Base-by-base conservation (phyloP, 1,140 invertebrate genomes). In the Ganaspis sp. region DNA sequence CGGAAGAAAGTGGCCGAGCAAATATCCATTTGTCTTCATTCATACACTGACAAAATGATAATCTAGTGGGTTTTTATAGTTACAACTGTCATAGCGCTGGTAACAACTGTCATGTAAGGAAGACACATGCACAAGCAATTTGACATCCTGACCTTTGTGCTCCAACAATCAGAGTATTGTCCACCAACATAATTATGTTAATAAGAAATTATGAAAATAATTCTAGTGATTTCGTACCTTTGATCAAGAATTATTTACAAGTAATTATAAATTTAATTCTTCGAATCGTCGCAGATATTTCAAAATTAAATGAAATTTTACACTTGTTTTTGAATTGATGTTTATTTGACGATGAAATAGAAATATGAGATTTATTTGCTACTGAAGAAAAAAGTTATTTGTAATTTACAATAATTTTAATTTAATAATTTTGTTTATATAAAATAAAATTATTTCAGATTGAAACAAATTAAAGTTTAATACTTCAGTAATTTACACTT, bases 11-110 rank as follows among this genome's bases (percentile, higher is more conserved):
- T 64, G 58, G 58, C 26, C 58, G 23, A 64, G 23, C 58, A 64
- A 64, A 29, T 64, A 64, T 64, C 58, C 58, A 64, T 64, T 64
- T 64, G 58, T 64, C 26, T 64, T 26, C 58, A 64, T 64, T 64
- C 23, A 23, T n/a, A n/a, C 54, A 15, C 54, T 64, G 21, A 64
- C 54, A 64, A 64, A 64, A 64, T 34, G 23, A 64, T 64, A 64
- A 64, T 64, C 23, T 64, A 64, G 58, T 29, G 23, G 58, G 58
- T 64, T 64, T 64, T 64, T 29, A 21, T 64, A n/a, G 26, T 64
- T 64, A 64, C 21, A 64, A 29, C 58, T 34, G 58, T 64, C 58
- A 64, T 64, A 64, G 23, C 58, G 29, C 58, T 34, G 26, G 54
- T 64, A 64, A 23, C 54, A 26, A 64, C 23, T 26, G 54, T 49